Evolutionary conservation across 2,888 invertebrate species (phyloP), one percentile per base, ranked within the genome.

Genomic region (Brachypterus glaber): DNA sequence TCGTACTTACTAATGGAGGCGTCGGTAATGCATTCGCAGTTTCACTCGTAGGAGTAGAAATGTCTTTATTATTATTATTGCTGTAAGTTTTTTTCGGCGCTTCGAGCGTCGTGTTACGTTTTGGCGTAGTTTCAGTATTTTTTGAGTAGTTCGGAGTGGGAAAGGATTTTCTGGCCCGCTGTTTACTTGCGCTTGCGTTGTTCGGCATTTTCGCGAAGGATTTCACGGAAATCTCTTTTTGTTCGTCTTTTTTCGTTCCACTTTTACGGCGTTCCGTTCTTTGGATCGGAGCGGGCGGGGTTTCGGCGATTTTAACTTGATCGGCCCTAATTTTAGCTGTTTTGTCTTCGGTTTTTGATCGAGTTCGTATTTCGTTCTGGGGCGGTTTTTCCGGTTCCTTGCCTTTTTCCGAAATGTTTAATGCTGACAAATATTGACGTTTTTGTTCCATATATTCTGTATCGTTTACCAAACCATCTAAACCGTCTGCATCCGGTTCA

Each of bases 91-190:
- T n/a, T n/a, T n/a, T n/a, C n/a, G n/a, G n/a, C n/a, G n/a, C n/a
- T n/a, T n/a, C n/a, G n/a, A n/a, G n/a, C n/a, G n/a, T n/a, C n/a
- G n/a, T n/a, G n/a, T n/a, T n/a, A n/a, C n/a, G n/a, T n/a, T n/a
- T n/a, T n/a, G n/a, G n/a, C n/a, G n/a, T n/a, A n/a, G n/a, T n/a
- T n/a, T n/a, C n/a, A n/a, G n/a, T 21, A 21, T 7, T 21, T 35
- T 48, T 45, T 26, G 30, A 21, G 36, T 51, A 53, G 24, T 40
- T 38, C 5, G 55, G 53, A 13, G 46, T 48, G 1, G 62, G 60
- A 36, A 63, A 62, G 1, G 60, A 55, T 47, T 62, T 63, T 24
- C 63, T 40, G 2, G 63, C 62, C 39, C 54, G 53, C 33, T 58
- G 60, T 44, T 60, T 60, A 1, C 34, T 21, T 21, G 21, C 7